phyloP scores from a whole-genome alignment of 2,797 vertebrate species.

The Alcedo atthis region DNA sequence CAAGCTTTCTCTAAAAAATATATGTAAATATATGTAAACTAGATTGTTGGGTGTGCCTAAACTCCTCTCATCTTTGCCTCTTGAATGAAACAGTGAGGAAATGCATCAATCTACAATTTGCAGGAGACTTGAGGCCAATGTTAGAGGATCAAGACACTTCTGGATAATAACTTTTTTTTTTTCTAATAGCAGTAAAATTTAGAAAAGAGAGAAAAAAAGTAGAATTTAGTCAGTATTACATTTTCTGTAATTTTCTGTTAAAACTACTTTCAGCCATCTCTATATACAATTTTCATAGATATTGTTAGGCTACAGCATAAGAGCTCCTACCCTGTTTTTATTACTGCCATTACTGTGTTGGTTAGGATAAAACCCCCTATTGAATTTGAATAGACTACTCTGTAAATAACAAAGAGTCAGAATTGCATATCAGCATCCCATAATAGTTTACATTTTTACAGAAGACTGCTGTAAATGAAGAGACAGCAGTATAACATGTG shows the following conservation, averaged over 20 bases:
- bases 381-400: not conserved
- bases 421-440: not conserved
- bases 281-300: not conserved
- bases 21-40: not conserved
- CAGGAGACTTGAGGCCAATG: rapidly evolving
- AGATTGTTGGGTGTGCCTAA: not conserved
- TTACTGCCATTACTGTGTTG: not conserved
- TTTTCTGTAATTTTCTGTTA: not conserved
- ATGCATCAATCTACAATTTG: not conserved
- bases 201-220: not conserved
- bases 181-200: not conserved
- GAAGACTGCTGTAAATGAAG: not conserved
- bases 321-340: not conserved
- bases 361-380: not conserved
- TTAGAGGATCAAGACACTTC: not conserved
- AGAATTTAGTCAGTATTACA: not conserved
- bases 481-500: not conserved
- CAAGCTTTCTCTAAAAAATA: not conserved
- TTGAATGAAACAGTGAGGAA: not conserved
- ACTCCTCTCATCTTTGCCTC: not conserved
- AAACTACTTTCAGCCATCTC: not conserved
- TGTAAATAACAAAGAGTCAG: not conserved
- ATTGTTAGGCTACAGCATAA: not conserved
- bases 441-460: not conserved
- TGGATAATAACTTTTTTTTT: not conserved